A percentile compares a stretch with the other conserved stretches of the same genome.
These are phyloP conservation scores for Brachyptera risi DNA, from an alignment of 2,888 invertebrate species.

Conservation along the genomic window DNA sequence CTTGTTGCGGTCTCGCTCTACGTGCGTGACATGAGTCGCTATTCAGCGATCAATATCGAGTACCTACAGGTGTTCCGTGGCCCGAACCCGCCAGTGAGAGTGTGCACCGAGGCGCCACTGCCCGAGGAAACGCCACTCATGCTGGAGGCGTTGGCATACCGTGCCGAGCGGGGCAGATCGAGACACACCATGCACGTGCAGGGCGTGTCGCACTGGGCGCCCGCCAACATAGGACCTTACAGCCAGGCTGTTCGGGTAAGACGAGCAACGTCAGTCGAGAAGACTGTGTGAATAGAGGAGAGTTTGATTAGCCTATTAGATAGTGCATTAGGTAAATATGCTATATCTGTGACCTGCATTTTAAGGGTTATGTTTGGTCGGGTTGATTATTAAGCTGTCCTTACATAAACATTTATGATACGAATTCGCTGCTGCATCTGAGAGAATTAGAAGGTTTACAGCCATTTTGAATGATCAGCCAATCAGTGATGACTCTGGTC, in stretches of 20 bases:
- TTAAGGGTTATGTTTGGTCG: no score
- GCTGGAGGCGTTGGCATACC: constrained; percentile 70
- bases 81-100: constrained; percentile 72
- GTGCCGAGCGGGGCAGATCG: constrained; percentile 31
- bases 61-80: constrained; percentile 71
- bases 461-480: no score
- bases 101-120: constrained; percentile 78
- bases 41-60: constrained; percentile 68
- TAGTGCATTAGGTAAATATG: no score
- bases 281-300: no score
- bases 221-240: constrained; percentile 94
- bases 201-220: constrained; percentile 96
- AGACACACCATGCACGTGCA: constrained; percentile 90
- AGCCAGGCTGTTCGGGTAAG: constrained; percentile 84
- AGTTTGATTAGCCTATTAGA: no score
- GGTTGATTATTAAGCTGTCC: no score
- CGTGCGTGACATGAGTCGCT: constrained; percentile 77
- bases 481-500: no score
- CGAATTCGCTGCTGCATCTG: no score
- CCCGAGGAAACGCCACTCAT: constrained; percentile 66
- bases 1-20: constrained; percentile 81
- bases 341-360: no score
- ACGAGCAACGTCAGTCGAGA: no score
- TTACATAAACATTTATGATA: no score
- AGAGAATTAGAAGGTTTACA: no score